Evolutionary conservation across 2,113 vertebrate species (phyloP).

Genomic region (Grammomys surdaster): DNA sequence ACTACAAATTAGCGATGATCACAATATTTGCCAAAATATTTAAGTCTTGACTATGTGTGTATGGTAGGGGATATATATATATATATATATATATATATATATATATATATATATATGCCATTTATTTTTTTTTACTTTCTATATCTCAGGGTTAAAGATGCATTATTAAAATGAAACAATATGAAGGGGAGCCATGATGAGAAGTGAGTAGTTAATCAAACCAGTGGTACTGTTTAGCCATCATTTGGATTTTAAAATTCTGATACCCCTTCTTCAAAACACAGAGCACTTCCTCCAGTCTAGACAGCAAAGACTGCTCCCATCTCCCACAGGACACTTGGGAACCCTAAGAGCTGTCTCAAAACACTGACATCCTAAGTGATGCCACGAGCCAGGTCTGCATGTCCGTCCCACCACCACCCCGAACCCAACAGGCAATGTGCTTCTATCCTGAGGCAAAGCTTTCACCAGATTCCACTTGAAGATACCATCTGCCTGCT

Average conservation of each 20-base stretch:
- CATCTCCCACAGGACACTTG: neutral
- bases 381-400: neutral
- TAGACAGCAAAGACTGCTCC: constrained; percentile 53
- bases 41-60: neutral
- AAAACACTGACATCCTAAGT: neutral
- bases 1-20: neutral
- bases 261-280: constrained; percentile 10
- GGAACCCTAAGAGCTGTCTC: neutral
- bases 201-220: constrained; percentile 15
- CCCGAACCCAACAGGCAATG: neutral
- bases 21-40: constrained; percentile 11
- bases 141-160: neutral
- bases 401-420: neutral
- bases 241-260: constrained; percentile 64
- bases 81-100: no score
- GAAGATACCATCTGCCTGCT: constrained; percentile 64
- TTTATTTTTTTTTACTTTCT: neutral
- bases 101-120: no score
- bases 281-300: constrained; percentile 56
- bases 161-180: neutral
- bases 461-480: constrained; percentile 25
- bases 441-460: neutral
- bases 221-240: neutral
- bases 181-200: neutral
- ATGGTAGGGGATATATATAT: no score